Percentiles rank a stretch among this genome's conserved stretches.
Conservation (phyloP, 53 echinoderm and acorn worm genomes). For the Antedon mediterranea region DNA sequence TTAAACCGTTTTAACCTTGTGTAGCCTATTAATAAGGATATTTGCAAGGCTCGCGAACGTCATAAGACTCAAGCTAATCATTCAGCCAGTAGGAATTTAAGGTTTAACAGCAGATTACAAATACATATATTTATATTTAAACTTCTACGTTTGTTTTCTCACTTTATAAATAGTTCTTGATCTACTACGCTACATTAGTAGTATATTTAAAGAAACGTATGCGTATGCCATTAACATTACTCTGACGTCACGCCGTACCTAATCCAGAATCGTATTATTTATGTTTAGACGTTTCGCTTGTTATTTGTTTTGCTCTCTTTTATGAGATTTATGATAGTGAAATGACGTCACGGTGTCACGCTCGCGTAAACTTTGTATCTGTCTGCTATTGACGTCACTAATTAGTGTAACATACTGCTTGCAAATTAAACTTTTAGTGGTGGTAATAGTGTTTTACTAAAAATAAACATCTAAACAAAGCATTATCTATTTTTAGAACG, state of each 20-base stretch:
- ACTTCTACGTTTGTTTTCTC: neutral
- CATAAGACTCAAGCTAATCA: neutral
- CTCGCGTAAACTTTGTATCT: neutral
- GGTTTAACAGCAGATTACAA: neutral
- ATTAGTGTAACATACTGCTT: constrained; percentile 1
- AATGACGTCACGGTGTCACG: neutral
- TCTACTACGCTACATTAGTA: neutral
- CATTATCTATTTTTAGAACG: too few species aligned
- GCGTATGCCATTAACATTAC: neutral
- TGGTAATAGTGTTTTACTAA: neutral
- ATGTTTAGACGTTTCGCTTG: neutral
- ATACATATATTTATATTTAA: neutral
- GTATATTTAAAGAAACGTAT: neutral
- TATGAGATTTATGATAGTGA: neutral
- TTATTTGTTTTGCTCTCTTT: constrained; percentile 1
- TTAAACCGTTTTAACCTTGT: too few species aligned
- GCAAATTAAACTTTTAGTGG: neutral
- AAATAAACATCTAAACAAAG: too few species aligned
- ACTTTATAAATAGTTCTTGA: neutral
- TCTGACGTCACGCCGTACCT: neutral
- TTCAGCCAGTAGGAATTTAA: neutral
- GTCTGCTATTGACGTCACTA: neutral
- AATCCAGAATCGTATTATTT: neutral
- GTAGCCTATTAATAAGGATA: neutral
- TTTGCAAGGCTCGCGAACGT: neutral